Base-by-base conservation (phyloP, 2,113 vertebrate species). In the Ginglymostoma cirratum region DNA sequence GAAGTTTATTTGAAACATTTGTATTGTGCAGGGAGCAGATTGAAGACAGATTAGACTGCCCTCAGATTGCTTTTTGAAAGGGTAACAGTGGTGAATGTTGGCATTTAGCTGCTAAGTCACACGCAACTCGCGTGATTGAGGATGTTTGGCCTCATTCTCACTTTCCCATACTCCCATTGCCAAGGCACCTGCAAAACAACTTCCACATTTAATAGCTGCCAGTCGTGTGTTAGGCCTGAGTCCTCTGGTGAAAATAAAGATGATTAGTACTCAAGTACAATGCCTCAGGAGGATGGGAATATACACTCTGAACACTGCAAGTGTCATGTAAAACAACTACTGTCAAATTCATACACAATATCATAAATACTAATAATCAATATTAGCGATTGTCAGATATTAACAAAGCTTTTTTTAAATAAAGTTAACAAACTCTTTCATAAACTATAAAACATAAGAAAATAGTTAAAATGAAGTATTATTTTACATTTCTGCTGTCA, bases 21-120 rank as follows among this genome's bases (percentile, higher is more conserved):
- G 67, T 48, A 52, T 45, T 72, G 94, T 70, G 10, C 94, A 30
- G 67, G 67, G 67, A 52, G 69, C 42, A 95, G 94, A 72, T 95
- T 95, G 45, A 72, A 95, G 94, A 95, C 94, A 95, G 94, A 95
- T 48, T 76, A 70, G 67, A 1, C 69, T 72, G 94, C 94, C 24
- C 67, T 48, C 67, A 3, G 67, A 94, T 21, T 94, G 93, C 23
- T 95, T 94, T 65, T 95, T 95, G 67, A 72, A 95, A 72, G 69
- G 42, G 94, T 95, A 95, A 45, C 94, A 52, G 94, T 97, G 97
- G 98, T 98, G 98, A 97, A 97, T 97, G 97, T 97, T 98, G 97
- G 98, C 98, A 96, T 97, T 97, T 86, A 97, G 96, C 96, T 96
- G 97, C 95, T 38, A 97, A 98, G 98, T 98, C 98, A 97, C 98